Conservation (phyloP, 2,113 vertebrate genomes). For the Xenopus borealis region DNA sequence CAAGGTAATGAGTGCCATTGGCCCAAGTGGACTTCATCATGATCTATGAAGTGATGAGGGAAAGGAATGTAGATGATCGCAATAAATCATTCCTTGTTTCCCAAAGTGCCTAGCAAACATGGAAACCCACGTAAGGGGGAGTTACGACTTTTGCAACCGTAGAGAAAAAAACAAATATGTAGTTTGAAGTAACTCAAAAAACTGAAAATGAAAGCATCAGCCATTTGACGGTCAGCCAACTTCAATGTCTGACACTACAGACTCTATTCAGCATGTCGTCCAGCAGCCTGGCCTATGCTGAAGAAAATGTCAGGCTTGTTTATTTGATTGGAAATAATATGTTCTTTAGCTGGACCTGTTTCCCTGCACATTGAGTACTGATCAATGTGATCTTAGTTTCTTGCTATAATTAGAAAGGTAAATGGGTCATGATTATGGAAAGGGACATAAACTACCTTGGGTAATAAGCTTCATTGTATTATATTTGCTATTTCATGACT, state of each 20-base stretch:
- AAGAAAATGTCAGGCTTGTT: constrained; percentile 14
- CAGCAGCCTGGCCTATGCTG: constrained; percentile 13
- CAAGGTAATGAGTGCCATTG: constrained; percentile 42
- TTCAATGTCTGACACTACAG: constrained; percentile 15
- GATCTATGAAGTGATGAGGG: constrained; percentile 44
- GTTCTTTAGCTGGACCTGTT: background rate
- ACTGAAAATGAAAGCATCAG: constrained; percentile 28
- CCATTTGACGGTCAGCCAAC: constrained; percentile 7
- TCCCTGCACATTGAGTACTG: background rate
- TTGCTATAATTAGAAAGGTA: constrained; percentile 2
- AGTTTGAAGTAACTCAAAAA: constrained; percentile 18
- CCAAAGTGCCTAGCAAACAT: constrained; percentile 43
- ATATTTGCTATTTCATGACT: no score
- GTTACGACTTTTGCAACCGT: background rate
- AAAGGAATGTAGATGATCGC: constrained; percentile 41
- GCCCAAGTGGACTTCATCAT: constrained; percentile 29
- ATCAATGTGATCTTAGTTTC: background rate
- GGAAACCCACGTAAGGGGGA: constrained; percentile 15
- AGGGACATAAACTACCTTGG: background rate
- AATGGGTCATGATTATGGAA: background rate
- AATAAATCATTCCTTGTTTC: constrained; percentile 46
- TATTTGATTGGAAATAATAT: constrained; percentile 10
- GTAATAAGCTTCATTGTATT: no score
- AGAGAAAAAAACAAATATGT: constrained; percentile 38
- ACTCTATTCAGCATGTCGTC: constrained; percentile 19